Evolutionary conservation across 92 coral and sea anemone genomes (phyloP).

Genomic region (Umimayanthus kanabou): DNA sequence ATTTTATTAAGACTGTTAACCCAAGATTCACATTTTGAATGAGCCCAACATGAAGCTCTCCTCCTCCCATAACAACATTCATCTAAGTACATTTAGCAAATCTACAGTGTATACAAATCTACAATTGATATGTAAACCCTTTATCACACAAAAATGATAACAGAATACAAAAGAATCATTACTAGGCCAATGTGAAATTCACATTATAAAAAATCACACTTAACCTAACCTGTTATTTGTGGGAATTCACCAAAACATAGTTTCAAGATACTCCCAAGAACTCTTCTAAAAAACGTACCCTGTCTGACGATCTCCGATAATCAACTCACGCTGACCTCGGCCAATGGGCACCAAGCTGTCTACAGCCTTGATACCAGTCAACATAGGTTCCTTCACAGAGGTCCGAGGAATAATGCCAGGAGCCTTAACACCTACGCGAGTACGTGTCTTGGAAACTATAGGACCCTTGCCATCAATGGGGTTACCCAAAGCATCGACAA

Average conservation of each 20-base stretch:
- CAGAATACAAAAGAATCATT: too few species aligned
- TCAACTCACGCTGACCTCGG: conserved; percentile 99
- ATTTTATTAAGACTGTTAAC: too few species aligned
- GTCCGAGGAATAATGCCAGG: conserved; percentile 99
- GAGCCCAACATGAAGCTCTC: too few species aligned
- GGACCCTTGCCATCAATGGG: conserved; percentile 97
- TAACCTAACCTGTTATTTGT: not conserved
- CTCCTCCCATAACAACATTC: too few species aligned
- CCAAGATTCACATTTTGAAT: too few species aligned
- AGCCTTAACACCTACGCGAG: conserved; percentile 97
- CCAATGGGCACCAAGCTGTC: conserved; percentile 99
- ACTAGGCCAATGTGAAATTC: too few species aligned
- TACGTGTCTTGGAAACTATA: conserved; percentile 59
- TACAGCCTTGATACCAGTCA: conserved; percentile 99
- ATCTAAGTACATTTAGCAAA: too few species aligned
- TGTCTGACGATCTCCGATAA: conserved; percentile 99
- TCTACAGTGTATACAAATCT: too few species aligned
- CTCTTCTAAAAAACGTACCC: conserved; percentile 63
- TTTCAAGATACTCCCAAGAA: not conserved
- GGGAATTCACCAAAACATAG: too few species aligned
- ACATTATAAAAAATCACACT: too few species aligned
- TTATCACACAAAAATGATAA: too few species aligned
- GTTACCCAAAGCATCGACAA: conserved; percentile 98
- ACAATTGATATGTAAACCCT: too few species aligned
- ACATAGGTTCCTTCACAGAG: conserved; percentile 99